phyloP scores from a whole-genome alignment of 35 echinoderm and acorn worm species.

The Apostichopus japonicus region DNA sequence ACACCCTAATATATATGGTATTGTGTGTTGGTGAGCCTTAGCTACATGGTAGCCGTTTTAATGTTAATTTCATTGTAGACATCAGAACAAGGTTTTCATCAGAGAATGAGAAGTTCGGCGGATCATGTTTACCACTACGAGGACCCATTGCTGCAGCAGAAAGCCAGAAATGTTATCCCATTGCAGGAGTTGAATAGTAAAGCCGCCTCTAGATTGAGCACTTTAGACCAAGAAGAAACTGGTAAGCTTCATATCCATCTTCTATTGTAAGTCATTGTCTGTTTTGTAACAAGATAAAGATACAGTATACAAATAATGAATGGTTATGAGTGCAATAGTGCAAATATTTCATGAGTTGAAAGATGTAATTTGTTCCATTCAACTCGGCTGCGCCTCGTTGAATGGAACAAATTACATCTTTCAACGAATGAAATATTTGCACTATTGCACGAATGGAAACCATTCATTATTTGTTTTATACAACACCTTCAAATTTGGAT shows the following conservation, averaged over 20 bases:
- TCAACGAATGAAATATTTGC: no score
- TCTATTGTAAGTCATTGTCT: no score
- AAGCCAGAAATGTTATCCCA: conserved; percentile 80
- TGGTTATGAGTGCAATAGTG: no score
- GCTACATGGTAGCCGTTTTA: neutral
- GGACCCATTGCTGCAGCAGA: conserved; percentile 82
- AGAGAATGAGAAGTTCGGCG: conserved; percentile 66
- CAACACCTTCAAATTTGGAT: no score
- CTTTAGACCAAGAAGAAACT: conserved; percentile 23
- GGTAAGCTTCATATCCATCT: neutral
- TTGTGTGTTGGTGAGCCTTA: neutral
- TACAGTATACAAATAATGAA: no score
- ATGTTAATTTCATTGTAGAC: conserved; percentile 43
- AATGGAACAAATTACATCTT: no score
- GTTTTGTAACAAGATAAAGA: no score
- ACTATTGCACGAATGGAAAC: no score
- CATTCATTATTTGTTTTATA: no score
- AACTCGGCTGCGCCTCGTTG: no score
- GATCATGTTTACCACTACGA: conserved; percentile 91
- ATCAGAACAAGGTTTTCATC: conserved; percentile 69
- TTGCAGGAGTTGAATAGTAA: conserved; percentile 69
- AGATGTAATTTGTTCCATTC: no score
- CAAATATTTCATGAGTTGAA: no score
- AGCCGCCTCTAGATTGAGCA: conserved; percentile 64
- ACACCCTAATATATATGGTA: neutral